Conservation (phyloP, 2,888 invertebrate genomes). For the Microctonus brassicae region DNA sequence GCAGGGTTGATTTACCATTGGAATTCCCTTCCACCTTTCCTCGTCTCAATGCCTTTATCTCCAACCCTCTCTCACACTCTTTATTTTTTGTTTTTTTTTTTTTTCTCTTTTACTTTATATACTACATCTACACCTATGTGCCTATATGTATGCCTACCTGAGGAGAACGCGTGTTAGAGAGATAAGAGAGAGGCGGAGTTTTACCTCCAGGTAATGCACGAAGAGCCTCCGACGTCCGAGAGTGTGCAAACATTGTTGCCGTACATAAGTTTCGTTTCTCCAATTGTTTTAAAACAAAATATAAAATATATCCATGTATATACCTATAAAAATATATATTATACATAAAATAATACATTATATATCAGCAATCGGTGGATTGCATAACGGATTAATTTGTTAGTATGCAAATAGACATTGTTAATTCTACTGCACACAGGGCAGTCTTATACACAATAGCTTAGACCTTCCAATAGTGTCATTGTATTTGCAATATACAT, state of each 20-base stretch:
- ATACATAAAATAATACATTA: neutral
- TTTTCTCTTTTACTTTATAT: neutral
- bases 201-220: slow-evolving; percentile 21
- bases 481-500: neutral
- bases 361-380: too few relatives aligned
- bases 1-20: slow-evolving; percentile 35
- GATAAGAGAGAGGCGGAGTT: slow-evolving; percentile 31
- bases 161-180: slow-evolving; percentile 11
- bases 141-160: neutral
- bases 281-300: neutral
- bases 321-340: neutral
- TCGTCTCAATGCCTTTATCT: neutral
- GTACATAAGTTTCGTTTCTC: slow-evolving; percentile 24
- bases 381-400: slow-evolving; percentile 14
- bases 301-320: neutral
- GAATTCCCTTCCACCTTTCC: slow-evolving; percentile 25
- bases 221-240: slow-evolving; percentile 23
- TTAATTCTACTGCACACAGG: neutral
- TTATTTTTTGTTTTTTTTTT: too few relatives aligned
- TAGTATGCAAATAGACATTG: neutral
- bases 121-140: too few relatives aligned
- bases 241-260: slow-evolving; percentile 18
- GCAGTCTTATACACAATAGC: neutral
- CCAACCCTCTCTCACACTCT: too few relatives aligned
- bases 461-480: neutral